Percentiles rank a stretch among this genome's conserved stretches.
phyloP scores from a whole-genome alignment of 2,113 vertebrate species.

The Lasiurus cinereus region DNA sequence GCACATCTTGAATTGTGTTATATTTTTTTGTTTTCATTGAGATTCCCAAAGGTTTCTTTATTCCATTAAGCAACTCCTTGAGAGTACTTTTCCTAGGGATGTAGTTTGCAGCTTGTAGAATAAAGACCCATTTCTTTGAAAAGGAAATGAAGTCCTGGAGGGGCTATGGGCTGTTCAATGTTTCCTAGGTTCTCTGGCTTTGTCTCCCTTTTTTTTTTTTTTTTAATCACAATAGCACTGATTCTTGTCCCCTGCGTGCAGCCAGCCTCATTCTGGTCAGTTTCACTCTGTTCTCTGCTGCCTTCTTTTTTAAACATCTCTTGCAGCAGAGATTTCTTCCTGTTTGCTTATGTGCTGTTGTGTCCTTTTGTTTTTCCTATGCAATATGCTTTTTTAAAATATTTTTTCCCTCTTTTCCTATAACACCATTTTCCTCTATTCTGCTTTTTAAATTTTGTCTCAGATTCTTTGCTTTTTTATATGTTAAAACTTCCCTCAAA shows the following conservation, averaged over 20 bases:
- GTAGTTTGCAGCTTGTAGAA: background rate
- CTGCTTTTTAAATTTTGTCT: conserved; percentile 53
- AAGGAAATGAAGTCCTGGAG: conserved; percentile 31
- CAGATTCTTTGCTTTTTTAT: conserved; percentile 61
- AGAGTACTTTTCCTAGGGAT: conserved; percentile 45
- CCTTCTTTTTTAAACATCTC: conserved; percentile 56
- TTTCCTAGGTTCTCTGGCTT: conserved; percentile 37
- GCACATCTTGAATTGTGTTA: conserved; percentile 40
- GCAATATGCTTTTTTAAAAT: conserved; percentile 64
- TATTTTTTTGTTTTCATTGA: background rate
- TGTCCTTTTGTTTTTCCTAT: conserved; percentile 70
- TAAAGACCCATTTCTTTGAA: conserved; percentile 59
- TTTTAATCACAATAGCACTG: background rate
- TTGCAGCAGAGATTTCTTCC: conserved; percentile 69
- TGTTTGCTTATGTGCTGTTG: background rate
- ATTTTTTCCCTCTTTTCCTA: conserved; percentile 28
- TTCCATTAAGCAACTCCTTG: conserved; percentile 42
- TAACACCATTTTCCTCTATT: conserved; percentile 60
- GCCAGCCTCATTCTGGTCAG: background rate
- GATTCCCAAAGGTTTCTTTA: conserved; percentile 20
- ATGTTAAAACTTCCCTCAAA: conserved; percentile 60
- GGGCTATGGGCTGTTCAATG: conserved; percentile 7
- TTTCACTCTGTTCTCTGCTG: conserved; percentile 14
- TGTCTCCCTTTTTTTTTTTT: conserved; percentile 14
- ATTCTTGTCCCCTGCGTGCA: conserved; percentile 19